Evolutionary conservation across 2,888 invertebrate species (phyloP).

Genomic region (Zygothrica quintamaculata): DNA sequence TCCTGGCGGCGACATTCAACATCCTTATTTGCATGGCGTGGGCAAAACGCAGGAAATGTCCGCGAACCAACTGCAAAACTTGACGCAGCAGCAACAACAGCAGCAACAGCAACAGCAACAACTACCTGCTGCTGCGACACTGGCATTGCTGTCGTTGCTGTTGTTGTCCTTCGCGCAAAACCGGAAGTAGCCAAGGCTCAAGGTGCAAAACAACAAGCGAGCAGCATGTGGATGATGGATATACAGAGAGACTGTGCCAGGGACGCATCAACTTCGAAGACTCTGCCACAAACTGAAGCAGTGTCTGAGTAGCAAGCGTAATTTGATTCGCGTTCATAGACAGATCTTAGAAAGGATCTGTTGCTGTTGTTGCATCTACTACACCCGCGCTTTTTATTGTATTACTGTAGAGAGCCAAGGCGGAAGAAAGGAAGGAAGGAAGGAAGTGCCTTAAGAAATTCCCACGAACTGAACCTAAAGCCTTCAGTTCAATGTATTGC

Average conservation of each 20-base stretch:
- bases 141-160: slow-evolving; percentile 10
- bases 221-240: slow-evolving; percentile 70
- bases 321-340: slow-evolving; percentile 74
- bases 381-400: slow-evolving; percentile 38
- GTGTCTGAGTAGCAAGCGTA: slow-evolving; percentile 22
- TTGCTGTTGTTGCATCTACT: neutral
- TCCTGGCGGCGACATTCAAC: slow-evolving; percentile 58
- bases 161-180: slow-evolving; percentile 71
- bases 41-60: slow-evolving; percentile 68
- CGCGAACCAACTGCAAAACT: slow-evolving; percentile 48
- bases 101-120: slow-evolving; percentile 33
- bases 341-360: slow-evolving; percentile 17
- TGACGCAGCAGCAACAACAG: slow-evolving; percentile 13
- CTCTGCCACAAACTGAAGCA: neutral
- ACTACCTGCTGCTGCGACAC: slow-evolving; percentile 60
- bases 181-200: slow-evolving; percentile 77
- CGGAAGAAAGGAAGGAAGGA: slow-evolving; percentile 61
- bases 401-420: neutral
- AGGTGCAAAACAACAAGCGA: slow-evolving; percentile 70
- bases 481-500: slow-evolving; percentile 30
- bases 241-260: slow-evolving; percentile 30
- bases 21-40: slow-evolving; percentile 73
- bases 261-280: slow-evolving; percentile 4
- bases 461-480: slow-evolving; percentile 61
- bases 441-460: slow-evolving; percentile 66